phyloP scores from a whole-genome alignment of 2,888 invertebrate species.

The Athalia circularis region DNA sequence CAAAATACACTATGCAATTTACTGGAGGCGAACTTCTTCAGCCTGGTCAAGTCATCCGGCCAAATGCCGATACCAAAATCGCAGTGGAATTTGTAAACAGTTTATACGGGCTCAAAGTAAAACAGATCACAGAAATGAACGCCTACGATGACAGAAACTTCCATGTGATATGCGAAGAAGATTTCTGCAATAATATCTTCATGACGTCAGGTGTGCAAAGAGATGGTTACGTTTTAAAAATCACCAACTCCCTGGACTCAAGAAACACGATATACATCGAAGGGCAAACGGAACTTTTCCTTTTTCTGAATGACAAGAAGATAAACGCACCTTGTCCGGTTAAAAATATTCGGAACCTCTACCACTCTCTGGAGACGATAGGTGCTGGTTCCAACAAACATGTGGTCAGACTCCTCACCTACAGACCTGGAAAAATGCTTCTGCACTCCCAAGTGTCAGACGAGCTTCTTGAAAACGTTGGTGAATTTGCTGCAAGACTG shows the following conservation, averaged over 20 bases:
- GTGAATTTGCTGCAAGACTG: slow-evolving; percentile 83
- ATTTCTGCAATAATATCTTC: slow-evolving; percentile 79
- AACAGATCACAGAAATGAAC: slow-evolving; percentile 79
- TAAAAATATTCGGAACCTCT: slow-evolving; percentile 80
- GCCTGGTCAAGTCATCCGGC: slow-evolving; percentile 78
- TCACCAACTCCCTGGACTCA: slow-evolving; percentile 89
- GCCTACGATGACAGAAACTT: slow-evolving; percentile 90
- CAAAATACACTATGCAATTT: slow-evolving; percentile 2
- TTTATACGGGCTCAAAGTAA: slow-evolving; percentile 80
- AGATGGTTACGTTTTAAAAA: slow-evolving; percentile 87
- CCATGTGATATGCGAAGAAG: slow-evolving; percentile 78
- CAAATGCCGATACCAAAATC: slow-evolving; percentile 76
- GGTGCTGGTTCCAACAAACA: slow-evolving; percentile 74
- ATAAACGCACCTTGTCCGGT: slow-evolving; percentile 84
- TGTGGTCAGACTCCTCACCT: slow-evolving; percentile 86
- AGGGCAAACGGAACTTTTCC: slow-evolving; percentile 85
- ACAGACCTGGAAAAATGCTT: slow-evolving; percentile 84
- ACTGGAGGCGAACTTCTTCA: slow-evolving; percentile 65
- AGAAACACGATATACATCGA: slow-evolving; percentile 81
- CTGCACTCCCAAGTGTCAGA: slow-evolving; percentile 77
- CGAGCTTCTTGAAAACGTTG: slow-evolving; percentile 82
- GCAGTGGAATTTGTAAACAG: slow-evolving; percentile 77
- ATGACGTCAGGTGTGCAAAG: slow-evolving; percentile 73
- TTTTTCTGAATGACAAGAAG: slow-evolving; percentile 80
- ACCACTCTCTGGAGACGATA: slow-evolving; percentile 76